Percentiles rank a stretch among this genome's conserved stretches.
Evolutionary conservation across 2,888 invertebrate genomes (phyloP).

Genomic region (Ptycholaimellus sp.): DNA sequence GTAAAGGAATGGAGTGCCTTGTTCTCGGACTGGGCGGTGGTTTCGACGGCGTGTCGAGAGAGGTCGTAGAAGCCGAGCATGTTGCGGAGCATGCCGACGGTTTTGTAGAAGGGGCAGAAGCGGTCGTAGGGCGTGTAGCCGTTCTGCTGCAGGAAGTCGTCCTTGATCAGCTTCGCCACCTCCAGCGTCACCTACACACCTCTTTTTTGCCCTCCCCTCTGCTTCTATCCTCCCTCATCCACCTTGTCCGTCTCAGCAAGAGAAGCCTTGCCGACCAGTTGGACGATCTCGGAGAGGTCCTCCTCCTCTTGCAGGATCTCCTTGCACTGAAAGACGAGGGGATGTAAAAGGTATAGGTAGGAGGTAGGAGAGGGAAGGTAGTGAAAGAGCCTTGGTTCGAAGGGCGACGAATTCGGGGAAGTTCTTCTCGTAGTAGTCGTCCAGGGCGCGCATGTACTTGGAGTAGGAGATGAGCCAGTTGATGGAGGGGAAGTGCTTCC

Average conservation of each 20-base stretch:
- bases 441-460: conserved; percentile 91
- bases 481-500: conserved; percentile 98
- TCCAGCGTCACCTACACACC: conserved; percentile 96
- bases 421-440: conserved; percentile 97
- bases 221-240: too few species aligned
- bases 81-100: conserved; percentile 91
- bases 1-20: too few species aligned
- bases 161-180: conserved; percentile 67
- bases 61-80: conserved; percentile 91
- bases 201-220: too few species aligned
- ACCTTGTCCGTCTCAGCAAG: conserved; percentile 95
- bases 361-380: too few species aligned
- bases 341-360: too few species aligned
- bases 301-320: conserved; percentile 80
- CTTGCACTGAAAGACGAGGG: conserved; percentile 34
- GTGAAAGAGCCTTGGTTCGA: conserved; percentile 86
- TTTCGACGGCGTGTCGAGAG: conserved; percentile 87
- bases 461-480: conserved; percentile 97
- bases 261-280: conserved; percentile 70
- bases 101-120: conserved; percentile 99
- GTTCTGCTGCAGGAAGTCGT: conserved; percentile 98
- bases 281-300: conserved; percentile 97
- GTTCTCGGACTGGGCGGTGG: conserved; percentile 92
- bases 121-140: conserved; percentile 47
- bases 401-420: conserved; percentile 86